Evolutionary conservation across 2,113 vertebrate species (phyloP).

Genomic region (Lipophrys pholis): DNA sequence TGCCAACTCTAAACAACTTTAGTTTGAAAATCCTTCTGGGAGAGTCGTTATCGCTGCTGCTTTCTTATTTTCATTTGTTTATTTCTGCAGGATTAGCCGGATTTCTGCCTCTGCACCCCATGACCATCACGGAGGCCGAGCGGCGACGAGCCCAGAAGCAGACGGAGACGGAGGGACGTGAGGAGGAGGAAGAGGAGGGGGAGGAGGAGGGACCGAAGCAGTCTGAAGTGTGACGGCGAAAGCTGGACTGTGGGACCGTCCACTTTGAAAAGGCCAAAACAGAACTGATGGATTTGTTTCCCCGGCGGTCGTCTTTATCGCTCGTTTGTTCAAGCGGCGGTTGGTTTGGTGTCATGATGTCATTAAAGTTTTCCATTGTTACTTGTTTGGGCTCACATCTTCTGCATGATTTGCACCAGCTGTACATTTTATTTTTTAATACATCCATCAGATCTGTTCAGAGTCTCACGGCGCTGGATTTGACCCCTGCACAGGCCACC

Average conservation of each 20-base stretch:
- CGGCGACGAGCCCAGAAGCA: constrained; percentile 53
- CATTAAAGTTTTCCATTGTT: constrained; percentile 45
- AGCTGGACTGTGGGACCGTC: constrained; percentile 11
- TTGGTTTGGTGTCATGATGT: constrained; percentile 22
- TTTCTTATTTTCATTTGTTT: background rate
- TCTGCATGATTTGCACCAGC: background rate
- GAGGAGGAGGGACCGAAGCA: constrained; percentile 42
- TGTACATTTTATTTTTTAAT: too few relatives aligned
- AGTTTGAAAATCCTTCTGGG: background rate
- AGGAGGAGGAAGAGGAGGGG: too few relatives aligned
- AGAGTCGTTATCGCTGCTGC: background rate
- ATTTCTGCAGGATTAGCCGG: constrained; percentile 80
- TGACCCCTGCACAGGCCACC: too few relatives aligned
- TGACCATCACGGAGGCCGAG: constrained; percentile 83
- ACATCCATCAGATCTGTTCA: too few relatives aligned
- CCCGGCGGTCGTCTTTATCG: background rate
- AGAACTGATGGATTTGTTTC: constrained; percentile 3
- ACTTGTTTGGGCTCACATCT: background rate
- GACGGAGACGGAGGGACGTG: too few relatives aligned
- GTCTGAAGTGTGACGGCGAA: constrained; percentile 48
- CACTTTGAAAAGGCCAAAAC: constrained; percentile 1
- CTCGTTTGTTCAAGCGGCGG: background rate
- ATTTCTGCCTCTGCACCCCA: constrained; percentile 85
- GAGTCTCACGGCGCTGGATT: too few relatives aligned
- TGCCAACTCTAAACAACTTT: background rate